Conservation (phyloP, 2,888 invertebrate species). For the Nomada hirtipes region DNA sequence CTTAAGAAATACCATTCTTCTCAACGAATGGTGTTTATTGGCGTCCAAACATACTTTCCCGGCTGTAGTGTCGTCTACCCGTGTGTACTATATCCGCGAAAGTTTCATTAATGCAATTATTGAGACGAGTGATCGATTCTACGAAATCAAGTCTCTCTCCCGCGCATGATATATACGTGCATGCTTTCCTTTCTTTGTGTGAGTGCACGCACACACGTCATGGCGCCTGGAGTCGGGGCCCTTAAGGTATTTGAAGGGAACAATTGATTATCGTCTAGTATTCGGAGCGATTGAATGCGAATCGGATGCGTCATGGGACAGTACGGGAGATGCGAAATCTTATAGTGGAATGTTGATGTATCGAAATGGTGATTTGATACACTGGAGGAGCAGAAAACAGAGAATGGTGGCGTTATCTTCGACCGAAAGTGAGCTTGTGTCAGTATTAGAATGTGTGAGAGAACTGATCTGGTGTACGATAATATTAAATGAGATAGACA, state of each 20-base stretch:
- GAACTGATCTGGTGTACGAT: constrained; percentile 7
- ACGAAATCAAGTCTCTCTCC: too few species aligned
- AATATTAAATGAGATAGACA: constrained; percentile 8
- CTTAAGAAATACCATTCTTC: too few species aligned
- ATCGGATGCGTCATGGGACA: constrained; percentile 19
- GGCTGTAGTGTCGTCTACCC: too few species aligned
- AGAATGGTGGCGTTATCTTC: constrained; percentile 27
- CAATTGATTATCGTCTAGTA: neutral
- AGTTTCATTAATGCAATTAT: too few species aligned
- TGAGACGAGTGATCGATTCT: too few species aligned
- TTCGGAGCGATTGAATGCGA: neutral
- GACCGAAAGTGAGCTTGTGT: constrained; percentile 33
- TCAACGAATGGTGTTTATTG: too few species aligned
- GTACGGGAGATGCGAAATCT: constrained; percentile 14
- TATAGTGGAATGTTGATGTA: neutral
- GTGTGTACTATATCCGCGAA: too few species aligned
- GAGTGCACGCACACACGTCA: too few species aligned
- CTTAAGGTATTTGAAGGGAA: neutral
- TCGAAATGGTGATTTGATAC: constrained; percentile 1
- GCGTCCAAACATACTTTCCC: too few species aligned
- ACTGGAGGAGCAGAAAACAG: constrained; percentile 34
- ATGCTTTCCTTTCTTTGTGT: too few species aligned
- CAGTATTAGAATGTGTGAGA: constrained; percentile 20
- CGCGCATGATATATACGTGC: too few species aligned
- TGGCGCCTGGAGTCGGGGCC: too few species aligned